These are phyloP conservation scores for Chaetura pelagica DNA, from an alignment of 2,113 vertebrate species.

Conservation along the genomic window DNA sequence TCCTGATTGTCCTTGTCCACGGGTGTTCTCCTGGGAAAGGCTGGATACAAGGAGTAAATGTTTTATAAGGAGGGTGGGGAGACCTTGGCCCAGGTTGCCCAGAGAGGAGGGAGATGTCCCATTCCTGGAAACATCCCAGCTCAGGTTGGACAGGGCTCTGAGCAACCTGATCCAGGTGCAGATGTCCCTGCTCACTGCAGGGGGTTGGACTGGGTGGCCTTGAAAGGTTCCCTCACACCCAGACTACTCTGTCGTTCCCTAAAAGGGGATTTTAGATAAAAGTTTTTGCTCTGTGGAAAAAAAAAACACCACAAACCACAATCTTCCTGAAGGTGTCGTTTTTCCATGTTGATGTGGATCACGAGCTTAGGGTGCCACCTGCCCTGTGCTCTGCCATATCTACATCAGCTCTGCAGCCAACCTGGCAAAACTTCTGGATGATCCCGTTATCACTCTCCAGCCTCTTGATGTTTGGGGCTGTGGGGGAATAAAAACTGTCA, in stretches of 20 bases:
- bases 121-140: neutral
- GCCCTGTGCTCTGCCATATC: neutral
- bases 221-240: too few species aligned
- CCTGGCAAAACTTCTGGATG: accelerated
- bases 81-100: neutral
- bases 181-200: neutral
- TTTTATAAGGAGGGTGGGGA: neutral
- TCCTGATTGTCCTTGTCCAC: too few species aligned
- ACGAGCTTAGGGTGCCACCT: neutral
- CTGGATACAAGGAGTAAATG: too few species aligned
- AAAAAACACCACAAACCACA: too few species aligned
- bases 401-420: accelerated
- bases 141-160: accelerated
- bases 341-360: accelerated
- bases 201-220: accelerated
- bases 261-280: neutral
- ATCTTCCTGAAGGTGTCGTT: accelerated
- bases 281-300: neutral
- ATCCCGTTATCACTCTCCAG: neutral
- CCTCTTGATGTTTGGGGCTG: neutral
- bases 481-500: neutral
- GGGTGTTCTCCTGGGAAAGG: neutral
- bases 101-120: neutral
- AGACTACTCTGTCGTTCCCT: too few species aligned
- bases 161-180: accelerated